Conservation (phyloP, 1,140 invertebrate genomes). For the Trypoxylus dichotomus region DNA sequence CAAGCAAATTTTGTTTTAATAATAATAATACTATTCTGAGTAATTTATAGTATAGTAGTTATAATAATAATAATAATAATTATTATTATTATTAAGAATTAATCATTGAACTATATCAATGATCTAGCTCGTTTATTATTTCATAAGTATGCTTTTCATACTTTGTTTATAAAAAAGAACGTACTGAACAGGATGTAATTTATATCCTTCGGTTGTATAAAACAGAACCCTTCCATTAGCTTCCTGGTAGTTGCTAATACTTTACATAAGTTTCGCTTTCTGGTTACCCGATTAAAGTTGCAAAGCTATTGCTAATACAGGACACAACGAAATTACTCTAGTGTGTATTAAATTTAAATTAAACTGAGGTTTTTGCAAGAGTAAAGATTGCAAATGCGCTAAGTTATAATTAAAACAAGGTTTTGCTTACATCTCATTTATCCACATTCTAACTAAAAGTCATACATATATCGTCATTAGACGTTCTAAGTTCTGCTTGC, state of each 20-base stretch:
- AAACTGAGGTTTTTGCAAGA: background rate
- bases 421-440: background rate
- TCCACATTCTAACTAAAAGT: background rate
- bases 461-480: background rate
- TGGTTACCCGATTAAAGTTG: background rate
- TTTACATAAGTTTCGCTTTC: background rate
- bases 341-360: background rate
- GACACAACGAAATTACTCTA: background rate
- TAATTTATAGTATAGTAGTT: too few relatives aligned
- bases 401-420: slow-evolving; percentile 7
- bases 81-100: too few relatives aligned
- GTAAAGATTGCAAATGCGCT: background rate
- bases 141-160: too few relatives aligned
- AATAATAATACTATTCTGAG: too few relatives aligned
- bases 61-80: too few relatives aligned
- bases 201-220: too few relatives aligned
- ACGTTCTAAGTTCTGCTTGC: background rate
- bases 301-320: background rate
- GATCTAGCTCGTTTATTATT: too few relatives aligned
- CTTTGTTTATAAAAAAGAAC: too few relatives aligned
- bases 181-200: too few relatives aligned
- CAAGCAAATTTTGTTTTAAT: too few relatives aligned
- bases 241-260: background rate
- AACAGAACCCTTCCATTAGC: background rate
- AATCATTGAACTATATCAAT: too few relatives aligned